These are phyloP conservation scores for Ornithoptera alexandrae DNA, from an alignment of 2,888 invertebrate genomes.

Conservation along the genomic window DNA sequence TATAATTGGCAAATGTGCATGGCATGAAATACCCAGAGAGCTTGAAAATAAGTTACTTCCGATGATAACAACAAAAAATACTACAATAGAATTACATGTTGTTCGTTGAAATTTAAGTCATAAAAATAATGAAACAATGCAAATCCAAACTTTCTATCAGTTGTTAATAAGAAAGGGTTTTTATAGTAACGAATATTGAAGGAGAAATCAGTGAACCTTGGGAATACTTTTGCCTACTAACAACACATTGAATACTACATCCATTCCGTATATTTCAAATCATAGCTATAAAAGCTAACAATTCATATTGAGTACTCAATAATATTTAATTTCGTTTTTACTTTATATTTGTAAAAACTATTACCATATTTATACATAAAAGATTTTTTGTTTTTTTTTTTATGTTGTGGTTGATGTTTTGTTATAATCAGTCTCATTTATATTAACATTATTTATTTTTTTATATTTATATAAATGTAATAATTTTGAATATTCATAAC, in stretches of 20 bases:
- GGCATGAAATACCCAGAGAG: constrained; percentile 89
- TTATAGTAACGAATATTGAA: neutral
- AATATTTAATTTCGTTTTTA: neutral
- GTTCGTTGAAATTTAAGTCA: constrained; percentile 79
- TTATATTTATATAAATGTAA: too few species aligned
- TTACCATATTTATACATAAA: too few species aligned
- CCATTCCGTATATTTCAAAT: neutral
- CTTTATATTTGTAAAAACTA: too few species aligned
- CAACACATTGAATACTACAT: neutral
- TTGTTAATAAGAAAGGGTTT: neutral
- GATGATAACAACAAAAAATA: constrained; percentile 85
- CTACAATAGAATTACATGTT: constrained; percentile 90
- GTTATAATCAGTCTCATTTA: neutral
- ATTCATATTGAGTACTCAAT: neutral
- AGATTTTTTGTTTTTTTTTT: too few species aligned
- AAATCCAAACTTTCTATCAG: neutral
- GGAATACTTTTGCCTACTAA: neutral
- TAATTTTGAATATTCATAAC: too few species aligned
- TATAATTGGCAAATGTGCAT: constrained; percentile 92
- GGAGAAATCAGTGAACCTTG: neutral
- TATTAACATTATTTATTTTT: too few species aligned
- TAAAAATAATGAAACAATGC: neutral
- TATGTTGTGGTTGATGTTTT: neutral
- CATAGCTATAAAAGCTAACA: neutral
- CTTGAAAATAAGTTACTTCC: constrained; percentile 84